These are phyloP conservation scores for Desoria tigrina DNA, from an alignment of 2,888 invertebrate genomes.

Conservation along the genomic window DNA sequence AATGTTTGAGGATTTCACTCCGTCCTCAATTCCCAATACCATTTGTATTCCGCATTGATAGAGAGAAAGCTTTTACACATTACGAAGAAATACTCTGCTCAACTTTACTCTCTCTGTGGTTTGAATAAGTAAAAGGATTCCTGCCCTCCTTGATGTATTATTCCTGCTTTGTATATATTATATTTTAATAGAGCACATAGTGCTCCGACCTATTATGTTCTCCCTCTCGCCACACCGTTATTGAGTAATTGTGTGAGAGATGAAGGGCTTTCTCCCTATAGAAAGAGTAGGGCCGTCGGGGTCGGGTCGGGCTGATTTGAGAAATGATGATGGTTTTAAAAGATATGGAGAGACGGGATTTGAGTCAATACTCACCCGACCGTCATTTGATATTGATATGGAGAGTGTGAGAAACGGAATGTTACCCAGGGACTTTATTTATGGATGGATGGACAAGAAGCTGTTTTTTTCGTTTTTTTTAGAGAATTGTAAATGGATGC, in stretches of 20 bases:
- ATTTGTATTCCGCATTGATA: background rate
- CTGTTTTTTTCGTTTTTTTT: no score
- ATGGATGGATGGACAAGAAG: slow-evolving; percentile 25
- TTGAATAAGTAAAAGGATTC: no score
- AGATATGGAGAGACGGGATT: slow-evolving; percentile 3
- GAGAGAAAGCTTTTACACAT: no score
- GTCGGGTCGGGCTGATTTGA: slow-evolving; percentile 22
- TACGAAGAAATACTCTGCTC: no score
- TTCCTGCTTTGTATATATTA: no score
- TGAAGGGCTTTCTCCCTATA: background rate
- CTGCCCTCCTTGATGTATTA: no score
- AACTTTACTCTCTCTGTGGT: no score
- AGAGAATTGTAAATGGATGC: slow-evolving; percentile 30
- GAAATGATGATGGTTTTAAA: slow-evolving; percentile 28
- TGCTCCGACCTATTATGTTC: background rate
- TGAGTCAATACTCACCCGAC: no score
- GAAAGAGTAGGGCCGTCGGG: no score
- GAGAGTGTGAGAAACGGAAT: slow-evolving; percentile 2
- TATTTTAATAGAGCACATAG: background rate
- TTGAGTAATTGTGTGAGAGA: slow-evolving; percentile 8
- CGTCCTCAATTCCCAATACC: background rate
- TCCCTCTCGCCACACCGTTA: background rate
- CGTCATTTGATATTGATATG: slow-evolving; percentile 9
- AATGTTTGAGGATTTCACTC: no score
- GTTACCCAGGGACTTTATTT: no score